Conservation (phyloP, 1,140 invertebrate species). For the Camponotus pennsylvanicus region DNA sequence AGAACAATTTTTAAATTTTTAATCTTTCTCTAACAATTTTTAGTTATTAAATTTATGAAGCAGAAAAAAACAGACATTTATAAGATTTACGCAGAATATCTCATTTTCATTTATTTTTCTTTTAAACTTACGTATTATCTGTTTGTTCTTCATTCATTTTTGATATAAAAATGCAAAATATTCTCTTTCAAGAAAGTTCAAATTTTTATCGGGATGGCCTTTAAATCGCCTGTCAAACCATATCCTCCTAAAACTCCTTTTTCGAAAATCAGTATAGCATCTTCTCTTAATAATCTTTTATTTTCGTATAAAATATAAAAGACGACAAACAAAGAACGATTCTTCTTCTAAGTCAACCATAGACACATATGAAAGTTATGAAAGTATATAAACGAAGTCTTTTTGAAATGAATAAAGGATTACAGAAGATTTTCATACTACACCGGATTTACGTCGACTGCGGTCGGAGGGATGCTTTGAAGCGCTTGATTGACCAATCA, state of each 20-base stretch:
- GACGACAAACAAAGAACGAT: background rate
- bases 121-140: slow-evolving; percentile 54
- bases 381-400: no score
- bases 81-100: background rate
- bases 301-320: background rate
- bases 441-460: no score
- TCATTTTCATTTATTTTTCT: background rate
- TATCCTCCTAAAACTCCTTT: background rate
- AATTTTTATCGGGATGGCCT: background rate
- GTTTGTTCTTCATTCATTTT: slow-evolving; percentile 64
- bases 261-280: background rate
- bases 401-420: no score
- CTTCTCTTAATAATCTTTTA: background rate
- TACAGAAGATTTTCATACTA: no score
- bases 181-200: background rate
- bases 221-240: background rate
- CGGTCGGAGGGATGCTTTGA: no score
- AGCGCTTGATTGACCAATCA: no score
- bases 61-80: background rate
- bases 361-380: no score
- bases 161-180: background rate
- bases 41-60: background rate
- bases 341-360: no score
- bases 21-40: background rate
- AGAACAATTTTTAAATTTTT: background rate